These are phyloP conservation scores for Calliopsis andreniformis DNA, from an alignment of 1,140 invertebrate species.

Conservation along the genomic window DNA sequence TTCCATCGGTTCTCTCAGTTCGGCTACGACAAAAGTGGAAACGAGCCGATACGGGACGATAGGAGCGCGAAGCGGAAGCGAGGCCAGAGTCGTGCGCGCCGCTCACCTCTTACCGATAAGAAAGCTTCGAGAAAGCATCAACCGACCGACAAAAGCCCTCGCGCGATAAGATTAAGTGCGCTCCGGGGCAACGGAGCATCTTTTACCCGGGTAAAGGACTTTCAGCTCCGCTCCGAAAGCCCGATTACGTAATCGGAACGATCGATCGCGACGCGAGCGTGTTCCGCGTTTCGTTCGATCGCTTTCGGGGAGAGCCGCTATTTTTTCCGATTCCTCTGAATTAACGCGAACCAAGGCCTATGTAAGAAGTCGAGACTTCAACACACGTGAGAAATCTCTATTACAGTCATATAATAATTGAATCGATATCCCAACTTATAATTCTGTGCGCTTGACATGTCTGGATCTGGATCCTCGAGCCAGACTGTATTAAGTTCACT, in stretches of 20 bases:
- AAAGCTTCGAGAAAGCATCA: slow-evolving; percentile 64
- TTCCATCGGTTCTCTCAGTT: slow-evolving; percentile 16
- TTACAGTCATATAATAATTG: too few relatives aligned
- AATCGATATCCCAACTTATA: too few relatives aligned
- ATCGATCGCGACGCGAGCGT: slow-evolving; percentile 41
- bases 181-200: slow-evolving; percentile 57
- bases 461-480: too few relatives aligned
- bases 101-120: slow-evolving; percentile 50
- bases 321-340: neutral
- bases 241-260: slow-evolving; percentile 48
- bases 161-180: slow-evolving; percentile 71
- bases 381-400: too few relatives aligned
- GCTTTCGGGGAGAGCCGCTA: neutral
- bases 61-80: slow-evolving; percentile 45
- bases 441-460: too few relatives aligned
- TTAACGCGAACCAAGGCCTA: neutral
- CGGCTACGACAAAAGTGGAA: slow-evolving; percentile 61
- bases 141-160: slow-evolving; percentile 58
- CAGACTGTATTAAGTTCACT: too few relatives aligned
- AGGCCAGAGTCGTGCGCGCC: slow-evolving; percentile 45
- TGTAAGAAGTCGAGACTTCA: too few relatives aligned
- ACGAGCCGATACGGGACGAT: slow-evolving; percentile 55
- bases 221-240: slow-evolving; percentile 22
- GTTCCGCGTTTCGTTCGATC: slow-evolving; percentile 1
- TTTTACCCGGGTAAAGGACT: slow-evolving; percentile 23